Evolutionary conservation across 2,113 vertebrate species (phyloP), one percentile per base, ranked within the genome.

Genomic region (Oreotragus oreotragus): DNA sequence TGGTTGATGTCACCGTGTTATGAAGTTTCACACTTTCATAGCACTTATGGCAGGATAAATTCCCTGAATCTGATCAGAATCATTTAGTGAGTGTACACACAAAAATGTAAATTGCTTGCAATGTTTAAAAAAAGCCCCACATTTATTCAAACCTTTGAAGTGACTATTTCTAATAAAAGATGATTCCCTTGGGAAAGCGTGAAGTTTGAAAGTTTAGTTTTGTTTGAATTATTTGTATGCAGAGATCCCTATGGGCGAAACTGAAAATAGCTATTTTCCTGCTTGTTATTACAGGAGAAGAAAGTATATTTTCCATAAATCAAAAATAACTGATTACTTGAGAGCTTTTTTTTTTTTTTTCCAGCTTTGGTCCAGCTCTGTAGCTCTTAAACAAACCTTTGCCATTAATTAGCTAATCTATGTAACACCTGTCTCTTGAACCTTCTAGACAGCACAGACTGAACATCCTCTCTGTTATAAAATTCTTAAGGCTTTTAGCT

Each of bases 161-260:
- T 98, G 95, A 98, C 96, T 97, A 88, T 96, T 98, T 98, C 98
- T 98, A 98, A 98, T 98, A 98, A 98, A 98, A 98, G 98, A 97
- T 88, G 92, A 97, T 97, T 98, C 98, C 93, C 95, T 81, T 97
- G 93, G 96, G 97, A 97, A 94, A 97, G 93, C 70, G 2, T 96
- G 95, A 97, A 98, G 97, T 98, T 98, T 96, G 93, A 96, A 97
- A 98, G 96, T 98, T 98, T 92, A 96, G 97, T 98, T 97, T 96
- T 97, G 86, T 98, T 98, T 97, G 97, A 98, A 94, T 97, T 97
- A 98, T 98, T 98, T 97, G 97, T 97, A 94, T 97, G 96, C 86
- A 94, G 88, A 97, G 89, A 95, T 97, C 96, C 97, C 97, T 97
- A 88, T 96, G 95, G 98, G 97, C 8, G 45, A 97, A 97, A 97